Evolutionary conservation across 2,113 vertebrate genomes (phyloP).

Genomic region (Ia io): DNA sequence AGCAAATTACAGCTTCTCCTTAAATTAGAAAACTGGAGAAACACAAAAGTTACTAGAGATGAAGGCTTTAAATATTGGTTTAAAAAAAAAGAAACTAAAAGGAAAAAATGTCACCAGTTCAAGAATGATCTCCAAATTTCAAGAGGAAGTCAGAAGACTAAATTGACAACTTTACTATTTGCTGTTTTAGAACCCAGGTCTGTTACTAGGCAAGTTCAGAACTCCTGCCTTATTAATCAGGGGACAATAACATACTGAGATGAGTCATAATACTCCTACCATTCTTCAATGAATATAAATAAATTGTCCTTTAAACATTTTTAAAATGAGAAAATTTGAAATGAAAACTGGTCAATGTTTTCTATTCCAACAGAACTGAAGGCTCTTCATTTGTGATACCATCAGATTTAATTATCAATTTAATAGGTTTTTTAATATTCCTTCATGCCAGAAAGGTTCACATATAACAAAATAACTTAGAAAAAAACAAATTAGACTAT

Average conservation of each 20-base stretch:
- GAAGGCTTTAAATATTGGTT: background rate
- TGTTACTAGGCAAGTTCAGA: background rate
- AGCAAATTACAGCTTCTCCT: background rate
- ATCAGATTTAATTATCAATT: constrained; percentile 2
- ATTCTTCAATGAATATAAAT: constrained; percentile 15
- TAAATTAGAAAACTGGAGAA: constrained; percentile 42
- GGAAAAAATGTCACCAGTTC: background rate
- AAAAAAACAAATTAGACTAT: background rate
- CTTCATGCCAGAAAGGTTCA: background rate
- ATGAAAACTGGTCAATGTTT: background rate
- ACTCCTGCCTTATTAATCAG: background rate
- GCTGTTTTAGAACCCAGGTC: background rate
- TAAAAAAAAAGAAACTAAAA: background rate
- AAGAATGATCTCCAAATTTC: constrained; percentile 34
- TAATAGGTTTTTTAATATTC: background rate
- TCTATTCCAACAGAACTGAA: background rate
- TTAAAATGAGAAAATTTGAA: constrained; percentile 23
- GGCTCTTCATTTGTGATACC: background rate
- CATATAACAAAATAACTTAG: background rate
- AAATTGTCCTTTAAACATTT: background rate
- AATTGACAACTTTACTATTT: background rate
- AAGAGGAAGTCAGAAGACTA: background rate
- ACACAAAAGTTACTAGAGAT: background rate
- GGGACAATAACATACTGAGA: background rate
- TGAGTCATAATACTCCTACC: background rate